Percentiles rank a stretch among this genome's conserved stretches.
phyloP scores from a whole-genome alignment of 2,797 vertebrate genomes.

The Diplodus sargus region DNA sequence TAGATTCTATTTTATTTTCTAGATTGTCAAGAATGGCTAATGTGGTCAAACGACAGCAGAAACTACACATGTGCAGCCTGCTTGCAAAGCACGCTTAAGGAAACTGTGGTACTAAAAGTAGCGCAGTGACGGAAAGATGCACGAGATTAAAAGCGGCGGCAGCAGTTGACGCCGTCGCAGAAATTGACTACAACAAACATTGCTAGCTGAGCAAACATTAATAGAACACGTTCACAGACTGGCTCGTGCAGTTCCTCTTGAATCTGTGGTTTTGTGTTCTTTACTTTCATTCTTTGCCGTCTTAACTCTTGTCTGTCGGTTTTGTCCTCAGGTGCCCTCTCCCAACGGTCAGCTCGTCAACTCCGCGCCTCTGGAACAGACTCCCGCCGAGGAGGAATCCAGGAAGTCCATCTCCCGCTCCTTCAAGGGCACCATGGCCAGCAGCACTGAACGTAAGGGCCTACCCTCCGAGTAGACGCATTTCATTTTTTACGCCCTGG shows the following conservation, averaged over 20 bases:
- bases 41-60: conserved; percentile 10
- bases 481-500: background rate
- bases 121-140: background rate
- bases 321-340: conserved; percentile 78
- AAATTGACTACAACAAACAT: background rate
- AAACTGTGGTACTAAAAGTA: conserved; percentile 15
- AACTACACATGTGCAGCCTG: background rate
- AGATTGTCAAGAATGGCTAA: background rate
- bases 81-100: background rate
- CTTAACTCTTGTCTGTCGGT: background rate
- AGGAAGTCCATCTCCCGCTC: conserved; percentile 89
- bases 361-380: conserved; percentile 87
- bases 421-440: conserved; percentile 91
- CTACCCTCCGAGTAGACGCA: background rate
- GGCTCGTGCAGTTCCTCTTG: background rate
- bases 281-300: background rate
- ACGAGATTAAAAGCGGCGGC: background rate
- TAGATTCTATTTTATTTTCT: too few relatives aligned
- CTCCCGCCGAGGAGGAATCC: conserved; percentile 91
- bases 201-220: background rate
- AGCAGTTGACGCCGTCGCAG: background rate
- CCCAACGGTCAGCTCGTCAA: conserved; percentile 81
- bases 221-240: background rate
- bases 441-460: conserved; percentile 92
- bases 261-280: background rate